Evolutionary conservation across 2,113 vertebrate genomes (phyloP).

Genomic region (Serilophus lunatus): DNA sequence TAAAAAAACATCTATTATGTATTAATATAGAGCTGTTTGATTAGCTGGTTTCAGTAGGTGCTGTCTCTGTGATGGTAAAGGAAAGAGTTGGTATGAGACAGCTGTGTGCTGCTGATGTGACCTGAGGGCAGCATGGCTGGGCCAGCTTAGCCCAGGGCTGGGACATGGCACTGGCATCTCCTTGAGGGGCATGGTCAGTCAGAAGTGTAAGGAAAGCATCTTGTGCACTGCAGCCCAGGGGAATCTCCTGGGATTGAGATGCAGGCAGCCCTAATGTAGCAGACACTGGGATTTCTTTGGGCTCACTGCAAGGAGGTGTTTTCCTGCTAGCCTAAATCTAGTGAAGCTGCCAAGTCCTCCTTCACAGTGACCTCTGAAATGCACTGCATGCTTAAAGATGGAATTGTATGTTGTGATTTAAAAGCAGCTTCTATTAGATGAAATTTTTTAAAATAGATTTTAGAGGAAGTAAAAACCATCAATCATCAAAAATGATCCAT

Average conservation of each 20-base stretch:
- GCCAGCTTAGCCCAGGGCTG: neutral
- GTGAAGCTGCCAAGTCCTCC: neutral
- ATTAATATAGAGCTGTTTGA: conserved; percentile 34
- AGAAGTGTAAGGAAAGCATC: neutral
- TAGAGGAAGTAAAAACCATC: neutral
- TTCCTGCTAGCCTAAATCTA: neutral
- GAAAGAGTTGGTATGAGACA: rapidly evolving
- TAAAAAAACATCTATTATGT: neutral
- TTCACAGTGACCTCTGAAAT: neutral
- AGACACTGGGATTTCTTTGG: neutral
- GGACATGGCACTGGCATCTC: neutral
- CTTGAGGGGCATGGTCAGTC: rapidly evolving
- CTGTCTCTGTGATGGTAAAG: neutral
- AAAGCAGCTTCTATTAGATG: neutral
- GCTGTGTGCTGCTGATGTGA: rapidly evolving
- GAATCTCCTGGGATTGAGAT: neutral
- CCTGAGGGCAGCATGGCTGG: neutral
- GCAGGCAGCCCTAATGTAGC: neutral
- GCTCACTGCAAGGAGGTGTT: neutral
- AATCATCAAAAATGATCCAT: neutral
- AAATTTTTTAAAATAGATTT: neutral
- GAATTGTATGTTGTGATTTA: neutral
- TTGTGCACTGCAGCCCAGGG: neutral
- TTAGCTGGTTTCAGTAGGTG: neutral
- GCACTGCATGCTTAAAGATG: neutral